Base-by-base conservation (phyloP, 1,140 invertebrate species). In the Meloidogyne chitwoodi region DNA sequence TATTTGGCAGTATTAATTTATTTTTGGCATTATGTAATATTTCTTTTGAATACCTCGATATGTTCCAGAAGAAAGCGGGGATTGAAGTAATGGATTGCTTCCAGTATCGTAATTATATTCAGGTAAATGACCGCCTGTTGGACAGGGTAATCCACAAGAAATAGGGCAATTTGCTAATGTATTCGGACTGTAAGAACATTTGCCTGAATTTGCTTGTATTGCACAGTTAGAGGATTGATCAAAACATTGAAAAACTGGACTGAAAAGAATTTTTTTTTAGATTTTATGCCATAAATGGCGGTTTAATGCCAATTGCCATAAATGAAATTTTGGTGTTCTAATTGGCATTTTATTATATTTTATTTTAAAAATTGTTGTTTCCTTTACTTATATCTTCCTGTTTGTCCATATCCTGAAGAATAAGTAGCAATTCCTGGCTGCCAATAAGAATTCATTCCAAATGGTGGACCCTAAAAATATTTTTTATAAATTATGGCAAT, bases 381-480 rank as follows among this genome's bases (percentile, higher is more conserved):
- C 26, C 19, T 6, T 16, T 29, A 72, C 61, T 22, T 65, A 65
- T n/a, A 56, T 27, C 26, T 29, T 41, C 69, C 26, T 66, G n/a
- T n/a, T 14, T 62, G 41, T 4, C 74, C 67, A 48, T 75, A 75
- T 26, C 27, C 27, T 26, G 76, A 68, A 61, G 73, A 41, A 67
- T 78, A 77, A 44, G 12, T 16, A 56, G 76, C 61, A 22, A 77
- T 14, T 6, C 76, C 76, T 26, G 76, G 76, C 66, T 77, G 76
- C 76, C 76, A 77, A 38, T 77, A 77, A 5, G 76, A 29, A 65
- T 65, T 77, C 12, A 34, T 44, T n/a, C 76, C 76, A 14, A 61
- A 63, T 12, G 48, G 22, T 6, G 76, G 76, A 6, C 76, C 76
- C 48, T 77, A 56, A 56, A 56, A 16, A 22, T n/a, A 6, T 16